Conservation (phyloP, 53 echinoderm and acorn worm genomes). For the Arbacia lixula region DNA sequence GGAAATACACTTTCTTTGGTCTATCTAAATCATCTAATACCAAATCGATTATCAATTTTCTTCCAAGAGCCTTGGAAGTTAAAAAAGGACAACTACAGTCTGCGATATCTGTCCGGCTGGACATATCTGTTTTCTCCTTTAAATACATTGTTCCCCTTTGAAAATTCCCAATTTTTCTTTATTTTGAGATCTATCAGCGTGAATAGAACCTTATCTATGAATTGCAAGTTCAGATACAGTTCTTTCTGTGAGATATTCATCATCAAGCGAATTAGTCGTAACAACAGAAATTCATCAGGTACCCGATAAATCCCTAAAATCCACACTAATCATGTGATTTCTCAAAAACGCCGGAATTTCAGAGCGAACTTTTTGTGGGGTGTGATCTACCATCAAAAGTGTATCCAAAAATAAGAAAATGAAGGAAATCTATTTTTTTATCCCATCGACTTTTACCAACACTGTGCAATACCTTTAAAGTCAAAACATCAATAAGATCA, state of each 20-base stretch:
- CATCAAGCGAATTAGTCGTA: background rate
- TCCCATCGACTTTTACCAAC: background rate
- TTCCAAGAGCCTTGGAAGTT: too few relatives aligned
- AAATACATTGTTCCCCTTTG: background rate
- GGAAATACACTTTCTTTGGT: too few relatives aligned
- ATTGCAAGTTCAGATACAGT: background rate
- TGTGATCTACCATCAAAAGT: background rate
- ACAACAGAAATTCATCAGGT: background rate
- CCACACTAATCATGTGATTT: background rate
- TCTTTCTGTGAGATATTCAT: background rate
- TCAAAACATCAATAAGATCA: too few relatives aligned
- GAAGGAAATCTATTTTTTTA: background rate
- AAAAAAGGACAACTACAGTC: too few relatives aligned
- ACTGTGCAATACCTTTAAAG: background rate
- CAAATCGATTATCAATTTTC: too few relatives aligned
- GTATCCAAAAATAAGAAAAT: background rate
- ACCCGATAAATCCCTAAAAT: background rate
- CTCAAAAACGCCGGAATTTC: background rate
- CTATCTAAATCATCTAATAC: too few relatives aligned
- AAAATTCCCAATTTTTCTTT: background rate
- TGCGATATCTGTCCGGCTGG: too few relatives aligned
- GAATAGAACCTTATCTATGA: conserved; percentile 1
- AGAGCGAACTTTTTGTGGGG: background rate
- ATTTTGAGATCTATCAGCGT: background rate
- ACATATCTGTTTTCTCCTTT: too few relatives aligned